Conservation (phyloP, 2,113 vertebrate species). For the Galeopterus variegatus region DNA sequence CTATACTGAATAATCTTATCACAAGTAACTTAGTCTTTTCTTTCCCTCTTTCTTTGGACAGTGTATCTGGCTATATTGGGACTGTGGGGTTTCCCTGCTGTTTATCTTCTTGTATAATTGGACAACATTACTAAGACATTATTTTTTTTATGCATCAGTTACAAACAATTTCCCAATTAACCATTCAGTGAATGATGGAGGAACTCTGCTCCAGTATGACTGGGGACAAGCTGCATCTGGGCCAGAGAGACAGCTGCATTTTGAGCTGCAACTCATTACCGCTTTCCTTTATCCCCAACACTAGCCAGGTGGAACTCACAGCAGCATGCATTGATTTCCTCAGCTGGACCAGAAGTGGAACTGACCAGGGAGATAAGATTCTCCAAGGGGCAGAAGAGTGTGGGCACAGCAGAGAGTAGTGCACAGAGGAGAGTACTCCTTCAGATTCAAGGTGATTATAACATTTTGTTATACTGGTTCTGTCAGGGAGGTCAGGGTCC, state of each 20-base stretch:
- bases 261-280: fast-evolving
- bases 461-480: neutral
- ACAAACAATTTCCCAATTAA: neutral
- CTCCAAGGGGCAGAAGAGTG: neutral
- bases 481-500: neutral
- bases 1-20: neutral
- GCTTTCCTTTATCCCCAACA: fast-evolving
- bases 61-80: neutral
- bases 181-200: neutral
- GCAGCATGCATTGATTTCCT: neutral
- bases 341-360: no score
- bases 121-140: neutral
- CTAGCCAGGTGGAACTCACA: no score
- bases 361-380: no score
- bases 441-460: neutral
- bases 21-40: neutral
- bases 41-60: neutral
- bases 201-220: neutral
- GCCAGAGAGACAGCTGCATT: neutral
- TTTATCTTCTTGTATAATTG: slow-evolving; percentile 7
- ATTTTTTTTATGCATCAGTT: slow-evolving; percentile 16
- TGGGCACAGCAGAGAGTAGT: no score
- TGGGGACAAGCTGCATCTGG: no score
- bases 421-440: neutral
- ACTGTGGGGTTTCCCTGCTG: neutral